A percentile compares a stretch with the other conserved stretches of the same genome.
Conservation (phyloP, 2,888 invertebrate species). For the Chaitophorus viminalis region DNA sequence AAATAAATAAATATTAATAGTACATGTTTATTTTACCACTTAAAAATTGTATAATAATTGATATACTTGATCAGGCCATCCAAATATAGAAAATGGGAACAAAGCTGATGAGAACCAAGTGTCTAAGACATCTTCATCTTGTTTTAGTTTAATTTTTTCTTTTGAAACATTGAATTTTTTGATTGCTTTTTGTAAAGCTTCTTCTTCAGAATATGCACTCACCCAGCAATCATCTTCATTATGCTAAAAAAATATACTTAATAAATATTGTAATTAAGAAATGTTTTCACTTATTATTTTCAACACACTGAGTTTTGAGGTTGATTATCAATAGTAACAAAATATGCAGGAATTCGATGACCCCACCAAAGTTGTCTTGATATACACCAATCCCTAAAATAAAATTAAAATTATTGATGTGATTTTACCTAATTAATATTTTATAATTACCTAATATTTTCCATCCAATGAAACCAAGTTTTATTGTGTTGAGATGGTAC, state of each 20-base stretch:
- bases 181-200: conserved; percentile 84
- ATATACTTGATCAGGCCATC: conserved; percentile 89
- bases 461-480: conserved; percentile 97
- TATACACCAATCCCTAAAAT: conserved; percentile 93
- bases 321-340: conserved; percentile 72
- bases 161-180: conserved; percentile 73
- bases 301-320: conserved; percentile 67
- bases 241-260: conserved; percentile 28
- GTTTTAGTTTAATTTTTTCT: conserved; percentile 72
- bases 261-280: neutral
- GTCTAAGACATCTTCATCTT: conserved; percentile 97
- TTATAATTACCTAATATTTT: conserved; percentile 77
- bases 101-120: conserved; percentile 99
- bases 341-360: conserved; percentile 95
- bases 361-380: conserved; percentile 99
- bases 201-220: conserved; percentile 72
- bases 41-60: neutral
- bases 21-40: conserved; percentile 65
- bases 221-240: conserved; percentile 73
- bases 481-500: conserved; percentile 91
- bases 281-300: neutral
- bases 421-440: conserved; percentile 32
- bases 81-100: conserved; percentile 95
- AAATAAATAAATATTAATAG: conserved; percentile 63
- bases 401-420: conserved; percentile 44